Evolutionary conservation across 2,888 invertebrate species (phyloP), one percentile per base, ranked within the genome.

Genomic region (Acanthoscelides obtectus): DNA sequence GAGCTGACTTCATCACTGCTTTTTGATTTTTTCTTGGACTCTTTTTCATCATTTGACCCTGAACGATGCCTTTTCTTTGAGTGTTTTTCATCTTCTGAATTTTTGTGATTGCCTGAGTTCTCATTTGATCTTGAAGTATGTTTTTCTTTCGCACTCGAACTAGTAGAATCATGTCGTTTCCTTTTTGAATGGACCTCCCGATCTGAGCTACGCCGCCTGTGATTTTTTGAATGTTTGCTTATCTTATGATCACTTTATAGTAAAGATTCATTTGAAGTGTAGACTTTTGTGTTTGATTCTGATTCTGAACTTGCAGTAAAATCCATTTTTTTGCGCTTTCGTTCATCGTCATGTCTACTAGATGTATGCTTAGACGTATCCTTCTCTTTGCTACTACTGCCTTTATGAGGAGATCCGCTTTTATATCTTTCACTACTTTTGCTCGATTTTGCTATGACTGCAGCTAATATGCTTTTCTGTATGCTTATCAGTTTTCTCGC

Each of bases 401-500:
- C n/a, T 45, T 45, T 45, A 17, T 45, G 45, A 12, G 45, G 17
- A 5, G 66, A 69, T 72, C 76, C 70, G 66, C 70, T 69, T 71
- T 71, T 72, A 20, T 73, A 68, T 65, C 69, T 75, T 64, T 74
- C 71, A 20, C 71, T 72, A 72, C 67, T 73, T 69, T 71, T 74
- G 45, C 75, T 74, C 67, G 68, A 73, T 71, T 75, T n/a, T 75
- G 74, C 76, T 74, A 75, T 74, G 72, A 66, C 73, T 72, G 71
- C 22, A 64, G 64, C 66, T 68, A 45, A 20, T 71, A 65, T 20
- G 20, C 22, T 65, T 45, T 12, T 45, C 45, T 45, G 12, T 45
- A 17, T 45, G 45, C 45, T 45, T 45, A 4, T 45, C 45, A 45
- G 12, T 45, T 12, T 45, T 45, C 45, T 71, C 67, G 22, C 25